Conservation (phyloP, 2,797 vertebrate species). For the Galago senegalensis region DNA sequence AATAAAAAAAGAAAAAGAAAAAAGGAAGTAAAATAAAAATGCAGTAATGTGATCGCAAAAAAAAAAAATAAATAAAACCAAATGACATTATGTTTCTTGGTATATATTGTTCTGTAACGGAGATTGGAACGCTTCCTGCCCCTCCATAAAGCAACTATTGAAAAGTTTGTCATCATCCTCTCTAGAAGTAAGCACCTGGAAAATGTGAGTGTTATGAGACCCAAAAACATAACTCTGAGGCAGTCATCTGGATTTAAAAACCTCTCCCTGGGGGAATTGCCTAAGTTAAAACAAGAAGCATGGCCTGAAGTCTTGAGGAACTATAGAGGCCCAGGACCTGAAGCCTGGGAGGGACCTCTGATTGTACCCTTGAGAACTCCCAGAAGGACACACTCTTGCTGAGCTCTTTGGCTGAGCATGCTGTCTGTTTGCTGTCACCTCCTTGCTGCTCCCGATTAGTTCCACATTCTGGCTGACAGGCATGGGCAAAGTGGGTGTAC, state of each 20-base stretch:
- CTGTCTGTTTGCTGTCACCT: fast-evolving
- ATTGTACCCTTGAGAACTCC: background rate
- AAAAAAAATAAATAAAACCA: conserved; percentile 59
- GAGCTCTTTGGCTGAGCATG: background rate
- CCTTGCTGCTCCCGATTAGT: background rate
- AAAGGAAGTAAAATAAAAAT: no score
- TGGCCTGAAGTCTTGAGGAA: no score
- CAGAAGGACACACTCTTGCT: background rate
- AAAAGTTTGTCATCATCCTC: conserved; percentile 77
- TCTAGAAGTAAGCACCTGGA: conserved; percentile 64
- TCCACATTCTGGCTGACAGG: background rate
- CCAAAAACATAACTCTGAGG: background rate
- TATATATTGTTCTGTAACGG: conserved; percentile 80
- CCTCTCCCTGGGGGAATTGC: background rate
- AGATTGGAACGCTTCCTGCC: conserved; percentile 58
- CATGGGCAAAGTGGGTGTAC: background rate
- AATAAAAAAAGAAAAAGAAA: no score
- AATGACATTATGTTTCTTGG: conserved; percentile 88
- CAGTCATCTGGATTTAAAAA: background rate
- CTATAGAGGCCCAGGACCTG: fast-evolving
- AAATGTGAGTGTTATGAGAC: background rate
- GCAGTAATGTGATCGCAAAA: no score
- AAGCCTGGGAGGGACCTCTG: background rate
- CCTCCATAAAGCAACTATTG: conserved; percentile 68
- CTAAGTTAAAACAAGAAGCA: background rate